A percentile compares a stretch with the other conserved stretches of the same genome.
Evolutionary conservation across 2,888 invertebrate genomes (phyloP).

Genomic region (Ypsolopha sequella): DNA sequence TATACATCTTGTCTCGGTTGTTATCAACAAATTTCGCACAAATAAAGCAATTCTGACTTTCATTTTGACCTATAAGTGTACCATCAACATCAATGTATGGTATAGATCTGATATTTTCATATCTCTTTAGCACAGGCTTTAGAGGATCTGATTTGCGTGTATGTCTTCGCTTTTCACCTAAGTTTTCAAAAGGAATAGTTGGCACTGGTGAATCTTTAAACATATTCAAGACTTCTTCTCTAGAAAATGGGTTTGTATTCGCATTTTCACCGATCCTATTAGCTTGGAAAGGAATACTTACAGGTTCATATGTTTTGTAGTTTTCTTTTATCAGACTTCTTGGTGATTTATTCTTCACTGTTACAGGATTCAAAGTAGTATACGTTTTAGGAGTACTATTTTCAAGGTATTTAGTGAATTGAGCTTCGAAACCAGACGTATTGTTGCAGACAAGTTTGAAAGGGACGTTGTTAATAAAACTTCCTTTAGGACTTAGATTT

Average conservation of each 20-base stretch:
- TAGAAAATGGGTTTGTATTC: slow-evolving; percentile 31
- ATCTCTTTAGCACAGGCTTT: slow-evolving; percentile 36
- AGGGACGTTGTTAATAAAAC: slow-evolving; percentile 46
- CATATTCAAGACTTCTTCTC: slow-evolving; percentile 57
- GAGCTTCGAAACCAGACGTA: slow-evolving; percentile 46
- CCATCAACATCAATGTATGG: slow-evolving; percentile 35
- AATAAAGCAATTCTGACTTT: slow-evolving; percentile 48
- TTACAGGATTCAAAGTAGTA: slow-evolving; percentile 32
- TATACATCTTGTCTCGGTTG: slow-evolving; percentile 41
- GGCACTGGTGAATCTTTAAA: slow-evolving; percentile 58
- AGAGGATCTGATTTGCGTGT: slow-evolving; percentile 55
- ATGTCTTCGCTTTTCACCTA: slow-evolving; percentile 38
- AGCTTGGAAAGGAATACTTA: not conserved
- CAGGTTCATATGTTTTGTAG: slow-evolving; percentile 22
- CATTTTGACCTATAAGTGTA: slow-evolving; percentile 30
- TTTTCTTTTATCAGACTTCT: slow-evolving; percentile 33
- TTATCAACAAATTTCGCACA: slow-evolving; percentile 44
- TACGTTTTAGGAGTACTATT: slow-evolving; percentile 33
- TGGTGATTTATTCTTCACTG: slow-evolving; percentile 38
- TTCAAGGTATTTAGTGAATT: slow-evolving; percentile 51
- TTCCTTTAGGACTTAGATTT: slow-evolving; percentile 35
- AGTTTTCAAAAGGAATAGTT: slow-evolving; percentile 38
- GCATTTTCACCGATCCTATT: slow-evolving; percentile 26
- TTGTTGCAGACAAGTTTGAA: slow-evolving; percentile 52
- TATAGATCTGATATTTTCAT: slow-evolving; percentile 23